Evolutionary conservation across 37 sponge, comb jelly and placozoan species (phyloP).

Genomic region (Axinella damicornis): DNA sequence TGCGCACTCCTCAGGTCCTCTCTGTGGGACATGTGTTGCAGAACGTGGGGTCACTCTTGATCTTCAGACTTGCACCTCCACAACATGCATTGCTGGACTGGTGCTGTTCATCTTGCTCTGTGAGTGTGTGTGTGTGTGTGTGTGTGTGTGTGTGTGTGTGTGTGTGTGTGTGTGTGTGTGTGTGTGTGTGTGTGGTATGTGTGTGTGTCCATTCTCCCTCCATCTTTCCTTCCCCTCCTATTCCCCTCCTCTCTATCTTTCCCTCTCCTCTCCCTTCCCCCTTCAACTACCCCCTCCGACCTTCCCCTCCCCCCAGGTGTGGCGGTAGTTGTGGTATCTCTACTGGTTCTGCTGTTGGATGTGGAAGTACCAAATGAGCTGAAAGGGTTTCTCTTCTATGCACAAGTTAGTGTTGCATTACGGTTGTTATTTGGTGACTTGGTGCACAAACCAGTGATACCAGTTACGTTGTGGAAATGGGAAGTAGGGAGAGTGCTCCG

Average conservation of each 20-base stretch:
- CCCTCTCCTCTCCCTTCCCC: background rate
- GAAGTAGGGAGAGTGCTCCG: no score
- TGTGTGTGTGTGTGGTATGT: background rate
- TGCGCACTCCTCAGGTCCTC: slow-evolving; percentile 47
- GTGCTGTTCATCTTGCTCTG: slow-evolving; percentile 57
- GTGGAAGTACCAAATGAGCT: slow-evolving; percentile 74
- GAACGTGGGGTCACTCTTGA: slow-evolving; percentile 61
- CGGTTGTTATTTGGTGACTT: no score
- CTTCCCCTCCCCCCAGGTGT: slow-evolving; percentile 26
- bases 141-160: background rate
- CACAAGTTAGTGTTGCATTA: slow-evolving; percentile 54
- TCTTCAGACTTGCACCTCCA: slow-evolving; percentile 49
- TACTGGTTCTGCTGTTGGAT: slow-evolving; percentile 50
- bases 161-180: slow-evolving; percentile 11
- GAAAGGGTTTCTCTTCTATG: slow-evolving; percentile 83
- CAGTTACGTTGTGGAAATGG: no score
- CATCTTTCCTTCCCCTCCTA: background rate
- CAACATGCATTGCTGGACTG: slow-evolving; percentile 23
- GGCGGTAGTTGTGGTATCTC: slow-evolving; percentile 30
- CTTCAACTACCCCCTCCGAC: background rate
- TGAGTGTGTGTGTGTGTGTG: slow-evolving; percentile 41
- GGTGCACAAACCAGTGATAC: no score
- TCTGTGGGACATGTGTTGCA: slow-evolving; percentile 61
- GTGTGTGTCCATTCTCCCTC: no score
- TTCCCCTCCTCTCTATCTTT: background rate